Percentiles rank a stretch among this genome's conserved stretches.
phyloP scores from a whole-genome alignment of 2,888 invertebrate species.

The Volucella inflata region DNA sequence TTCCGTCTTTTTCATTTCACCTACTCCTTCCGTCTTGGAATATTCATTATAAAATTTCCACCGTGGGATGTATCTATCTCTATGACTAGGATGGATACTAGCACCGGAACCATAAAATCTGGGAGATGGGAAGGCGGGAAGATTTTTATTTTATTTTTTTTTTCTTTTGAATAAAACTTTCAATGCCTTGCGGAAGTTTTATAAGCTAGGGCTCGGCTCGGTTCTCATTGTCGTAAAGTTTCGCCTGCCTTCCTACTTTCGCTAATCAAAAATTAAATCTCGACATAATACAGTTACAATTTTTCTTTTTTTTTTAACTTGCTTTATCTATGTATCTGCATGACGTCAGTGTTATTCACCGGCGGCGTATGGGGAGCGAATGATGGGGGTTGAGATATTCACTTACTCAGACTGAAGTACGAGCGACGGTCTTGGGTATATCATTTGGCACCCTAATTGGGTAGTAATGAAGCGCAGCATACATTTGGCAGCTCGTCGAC shows the following conservation, averaged over 20 bases:
- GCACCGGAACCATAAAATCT: not conserved
- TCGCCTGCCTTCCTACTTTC: not conserved
- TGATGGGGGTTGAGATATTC: not conserved
- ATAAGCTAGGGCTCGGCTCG: not conserved
- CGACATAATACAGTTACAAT: conserved; percentile 48
- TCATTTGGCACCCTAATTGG: conserved; percentile 71
- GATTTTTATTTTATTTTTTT: too few relatives aligned
- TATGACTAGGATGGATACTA: not conserved
- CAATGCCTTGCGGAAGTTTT: conserved; percentile 37
- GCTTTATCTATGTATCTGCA: conserved; percentile 59
- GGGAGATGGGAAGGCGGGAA: not conserved
- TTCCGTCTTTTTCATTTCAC: not conserved
- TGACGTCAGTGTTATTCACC: conserved; percentile 38
- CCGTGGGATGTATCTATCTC: too few relatives aligned
- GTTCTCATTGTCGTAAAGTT: not conserved
- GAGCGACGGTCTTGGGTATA: conserved; percentile 25
- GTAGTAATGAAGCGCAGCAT: conserved; percentile 66
- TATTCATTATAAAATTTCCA: too few relatives aligned
- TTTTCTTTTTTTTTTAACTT: conserved; percentile 31
- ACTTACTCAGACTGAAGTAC: conserved; percentile 37
- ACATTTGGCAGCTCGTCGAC: conserved; percentile 52
- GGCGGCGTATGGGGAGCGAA: not conserved
- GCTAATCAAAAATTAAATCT: conserved; percentile 71
- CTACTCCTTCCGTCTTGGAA: not conserved
- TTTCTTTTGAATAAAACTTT: conserved; percentile 42